phyloP scores from a whole-genome alignment of 1,140 invertebrate species.

The Neodiprion pinetum region DNA sequence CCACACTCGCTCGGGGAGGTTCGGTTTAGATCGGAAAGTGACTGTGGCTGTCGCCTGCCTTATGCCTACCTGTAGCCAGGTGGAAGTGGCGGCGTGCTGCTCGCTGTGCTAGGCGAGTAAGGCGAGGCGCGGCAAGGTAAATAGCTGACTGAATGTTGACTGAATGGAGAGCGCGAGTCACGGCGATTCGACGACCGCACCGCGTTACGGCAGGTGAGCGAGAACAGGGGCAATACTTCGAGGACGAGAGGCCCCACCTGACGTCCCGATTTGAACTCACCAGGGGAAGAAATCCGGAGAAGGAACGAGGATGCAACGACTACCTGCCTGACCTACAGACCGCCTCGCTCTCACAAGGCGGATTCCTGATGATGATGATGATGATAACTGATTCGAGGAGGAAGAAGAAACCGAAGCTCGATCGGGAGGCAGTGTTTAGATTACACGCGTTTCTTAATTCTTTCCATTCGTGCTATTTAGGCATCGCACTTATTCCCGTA shows the following conservation, averaged over 20 bases:
- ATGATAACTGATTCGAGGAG: no score
- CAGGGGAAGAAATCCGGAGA: no score
- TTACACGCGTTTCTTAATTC: no score
- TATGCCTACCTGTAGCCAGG: not conserved
- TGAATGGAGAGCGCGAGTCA: not conserved
- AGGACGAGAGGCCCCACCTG: not conserved
- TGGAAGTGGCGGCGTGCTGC: not conserved
- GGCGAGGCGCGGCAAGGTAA: not conserved
- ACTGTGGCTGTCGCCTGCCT: constrained; percentile 30
- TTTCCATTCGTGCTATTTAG: no score
- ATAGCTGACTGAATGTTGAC: not conserved
- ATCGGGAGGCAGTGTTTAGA: no score
- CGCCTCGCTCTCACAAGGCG: no score
- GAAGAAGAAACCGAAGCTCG: no score
- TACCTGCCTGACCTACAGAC: no score
- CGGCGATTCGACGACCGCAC: not conserved
- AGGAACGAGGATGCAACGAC: no score
- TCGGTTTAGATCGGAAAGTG: constrained; percentile 47
- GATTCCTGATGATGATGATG: no score
- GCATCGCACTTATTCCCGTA: no score
- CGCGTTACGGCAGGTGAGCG: not conserved
- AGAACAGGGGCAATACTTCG: not conserved
- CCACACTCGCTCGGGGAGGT: constrained; percentile 42
- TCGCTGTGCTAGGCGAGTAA: not conserved
- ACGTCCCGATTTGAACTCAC: not conserved